Percentiles rank a stretch among this genome's conserved stretches.
Evolutionary conservation across 2,888 invertebrate genomes (phyloP).

Genomic region (Serripes groenlandicus): DNA sequence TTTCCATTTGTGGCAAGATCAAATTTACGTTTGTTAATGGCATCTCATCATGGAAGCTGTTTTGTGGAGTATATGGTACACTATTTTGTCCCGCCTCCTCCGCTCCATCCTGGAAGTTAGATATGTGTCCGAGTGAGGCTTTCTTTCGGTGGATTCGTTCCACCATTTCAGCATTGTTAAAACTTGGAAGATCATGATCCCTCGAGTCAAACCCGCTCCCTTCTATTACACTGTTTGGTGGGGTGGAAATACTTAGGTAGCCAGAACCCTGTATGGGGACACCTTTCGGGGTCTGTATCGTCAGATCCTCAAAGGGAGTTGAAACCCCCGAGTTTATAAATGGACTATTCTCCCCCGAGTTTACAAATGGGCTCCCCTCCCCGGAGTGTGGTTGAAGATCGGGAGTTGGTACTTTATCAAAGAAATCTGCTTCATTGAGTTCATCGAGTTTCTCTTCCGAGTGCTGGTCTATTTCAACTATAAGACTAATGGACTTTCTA

Average conservation of each 20-base stretch:
- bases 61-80: slow-evolving; percentile 77
- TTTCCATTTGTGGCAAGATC: slow-evolving; percentile 82
- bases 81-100: slow-evolving; percentile 28
- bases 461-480: slow-evolving; percentile 56
- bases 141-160: slow-evolving; percentile 86
- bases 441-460: slow-evolving; percentile 64
- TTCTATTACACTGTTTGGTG: slow-evolving; percentile 85
- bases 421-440: slow-evolving; percentile 70
- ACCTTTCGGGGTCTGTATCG: slow-evolving; percentile 36
- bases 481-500: slow-evolving; percentile 59
- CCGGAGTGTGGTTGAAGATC: slow-evolving; percentile 59
- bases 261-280: slow-evolving; percentile 45
- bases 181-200: slow-evolving; percentile 84
- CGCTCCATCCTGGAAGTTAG: slow-evolving; percentile 11
- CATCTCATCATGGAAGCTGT: slow-evolving; percentile 71
- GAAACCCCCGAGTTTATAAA: slow-evolving; percentile 48
- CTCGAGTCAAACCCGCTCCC: slow-evolving; percentile 33
- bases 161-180: slow-evolving; percentile 87
- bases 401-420: slow-evolving; percentile 65
- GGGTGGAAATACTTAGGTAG: slow-evolving; percentile 75
- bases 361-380: slow-evolving; percentile 51
- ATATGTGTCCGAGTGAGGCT: slow-evolving; percentile 77
- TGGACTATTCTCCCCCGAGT: slow-evolving; percentile 59
- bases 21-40: slow-evolving; percentile 30
- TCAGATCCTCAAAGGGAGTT: slow-evolving; percentile 41